These are phyloP conservation scores for Cryptophagus acutangulus DNA, from an alignment of 2,888 invertebrate species.

Conservation along the genomic window DNA sequence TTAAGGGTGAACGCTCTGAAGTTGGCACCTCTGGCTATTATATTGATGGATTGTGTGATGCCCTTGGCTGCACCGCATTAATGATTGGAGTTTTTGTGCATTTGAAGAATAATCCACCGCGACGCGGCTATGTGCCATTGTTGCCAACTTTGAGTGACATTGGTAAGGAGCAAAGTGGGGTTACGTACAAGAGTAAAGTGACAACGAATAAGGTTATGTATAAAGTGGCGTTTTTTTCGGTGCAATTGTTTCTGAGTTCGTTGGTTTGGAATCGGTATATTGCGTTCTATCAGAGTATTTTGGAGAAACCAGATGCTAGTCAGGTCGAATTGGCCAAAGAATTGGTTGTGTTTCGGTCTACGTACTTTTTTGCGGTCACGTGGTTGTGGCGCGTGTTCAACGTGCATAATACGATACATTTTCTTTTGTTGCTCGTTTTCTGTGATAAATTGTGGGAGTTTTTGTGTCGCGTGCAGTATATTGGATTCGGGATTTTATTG, in stretches of 20 bases:
- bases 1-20: slow-evolving; percentile 72
- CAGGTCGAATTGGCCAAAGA: slow-evolving; percentile 53
- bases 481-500: slow-evolving; percentile 65
- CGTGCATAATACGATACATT: slow-evolving; percentile 72
- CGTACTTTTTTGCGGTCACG: slow-evolving; percentile 67
- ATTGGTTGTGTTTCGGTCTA: slow-evolving; percentile 62
- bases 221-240: slow-evolving; percentile 61
- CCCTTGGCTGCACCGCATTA: slow-evolving; percentile 67
- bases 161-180: slow-evolving; percentile 49
- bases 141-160: slow-evolving; percentile 53
- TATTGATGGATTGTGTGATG: slow-evolving; percentile 79
- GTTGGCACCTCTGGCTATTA: slow-evolving; percentile 77
- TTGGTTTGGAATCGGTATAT: slow-evolving; percentile 82
- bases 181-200: slow-evolving; percentile 64
- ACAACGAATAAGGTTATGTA: slow-evolving; percentile 62
- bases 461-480: slow-evolving; percentile 63
- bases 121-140: slow-evolving; percentile 68
- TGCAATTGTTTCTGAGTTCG: slow-evolving; percentile 70
- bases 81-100: slow-evolving; percentile 65
- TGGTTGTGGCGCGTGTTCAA: slow-evolving; percentile 75
- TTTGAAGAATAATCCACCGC: slow-evolving; percentile 67
- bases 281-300: slow-evolving; percentile 68
- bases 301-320: slow-evolving; percentile 61
- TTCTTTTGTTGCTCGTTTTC: slow-evolving; percentile 70
- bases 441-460: slow-evolving; percentile 80